Percentiles rank a stretch among this genome's conserved stretches.
Evolutionary conservation across 2,113 vertebrate species (phyloP).

Genomic region (Elephas maximus): DNA sequence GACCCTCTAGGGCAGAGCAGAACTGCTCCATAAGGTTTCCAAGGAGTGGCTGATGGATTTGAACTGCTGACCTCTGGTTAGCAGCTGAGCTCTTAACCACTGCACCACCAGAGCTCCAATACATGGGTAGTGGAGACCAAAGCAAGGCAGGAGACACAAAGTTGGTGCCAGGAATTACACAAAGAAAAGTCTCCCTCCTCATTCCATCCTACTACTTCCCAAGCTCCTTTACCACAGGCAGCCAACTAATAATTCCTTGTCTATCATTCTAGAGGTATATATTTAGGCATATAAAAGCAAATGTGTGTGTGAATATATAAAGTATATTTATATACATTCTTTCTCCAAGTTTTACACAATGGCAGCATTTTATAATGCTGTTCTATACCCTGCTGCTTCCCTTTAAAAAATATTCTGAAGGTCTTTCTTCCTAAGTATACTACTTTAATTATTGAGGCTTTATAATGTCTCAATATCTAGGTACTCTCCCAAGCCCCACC

Average conservation of each 20-base stretch:
- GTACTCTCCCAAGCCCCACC: background rate
- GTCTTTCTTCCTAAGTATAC: background rate
- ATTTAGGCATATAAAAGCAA: slow-evolving; percentile 52
- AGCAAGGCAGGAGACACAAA: background rate
- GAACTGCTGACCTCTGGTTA: too few relatives aligned
- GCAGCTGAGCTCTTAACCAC: too few relatives aligned
- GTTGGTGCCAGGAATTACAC: slow-evolving; percentile 22
- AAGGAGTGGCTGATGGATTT: too few relatives aligned
- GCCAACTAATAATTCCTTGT: slow-evolving; percentile 19
- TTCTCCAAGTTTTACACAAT: slow-evolving; percentile 24
- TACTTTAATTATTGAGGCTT: slow-evolving; percentile 31
- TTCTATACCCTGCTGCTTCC: slow-evolving; percentile 34
- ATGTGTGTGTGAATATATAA: slow-evolving; percentile 12
- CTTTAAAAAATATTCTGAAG: slow-evolving; percentile 31
- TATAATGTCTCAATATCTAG: slow-evolving; percentile 30
- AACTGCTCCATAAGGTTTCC: too few relatives aligned
- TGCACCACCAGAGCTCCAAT: background rate
- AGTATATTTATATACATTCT: background rate
- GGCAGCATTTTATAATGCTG: slow-evolving; percentile 42
- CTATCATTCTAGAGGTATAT: background rate
- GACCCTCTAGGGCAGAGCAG: too few relatives aligned
- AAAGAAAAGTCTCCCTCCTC: background rate
- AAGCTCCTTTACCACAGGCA: slow-evolving; percentile 16
- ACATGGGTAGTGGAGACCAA: background rate
- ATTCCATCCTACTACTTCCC: background rate